Base-by-base conservation (phyloP, 2,113 vertebrate genomes). In the Oxyruncus cristatus region DNA sequence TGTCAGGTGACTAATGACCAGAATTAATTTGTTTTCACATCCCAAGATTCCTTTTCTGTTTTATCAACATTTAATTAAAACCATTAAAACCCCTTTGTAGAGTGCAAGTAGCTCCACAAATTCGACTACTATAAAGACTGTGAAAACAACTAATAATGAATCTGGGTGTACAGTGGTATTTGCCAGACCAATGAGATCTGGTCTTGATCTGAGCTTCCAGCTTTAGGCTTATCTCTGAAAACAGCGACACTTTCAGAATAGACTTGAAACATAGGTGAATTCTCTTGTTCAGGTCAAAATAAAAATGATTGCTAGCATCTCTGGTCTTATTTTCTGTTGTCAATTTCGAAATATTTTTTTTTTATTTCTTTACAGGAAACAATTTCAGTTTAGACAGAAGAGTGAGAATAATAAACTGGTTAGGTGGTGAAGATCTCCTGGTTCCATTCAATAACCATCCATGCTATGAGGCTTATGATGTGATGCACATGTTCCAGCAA, bases 41-140 rank as follows among this genome's bases (percentile, higher is more conserved):
- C 93, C 93, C 96, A 94, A 94, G 95, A 93, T 96, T 95, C 95
- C 95, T 96, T 96, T 97, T 94, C 83, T 96, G 85, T 96, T 96
- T 95, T 96, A 96, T 86, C 93, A 96, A 96, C 95, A 96, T 81
- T 94, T 96, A 96, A 96, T 96, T 96, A 96, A 97, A 96, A 59
- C 42, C 50, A 86, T 90, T 95, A 82, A 94, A 95, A 78, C 71
- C 52, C 11, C 75, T 86, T 94, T 86, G 92, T 47, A 94, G 56
- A 83, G 56, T 74, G 41, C 56, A 88, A 92, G 71, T 82, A 88
- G 75, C 75, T 94, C 47, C 65, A 90, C 75, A 86, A 84, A 90
- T 94, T 84, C 73, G 78, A 72, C 79, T 94, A 41, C 56, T 76
- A 8, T 77, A 78, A 93, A 84, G 55, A 52, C 88, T 53, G 39